phyloP scores from a whole-genome alignment of 2,113 vertebrate genomes.

The Acanthisitta chloris region DNA sequence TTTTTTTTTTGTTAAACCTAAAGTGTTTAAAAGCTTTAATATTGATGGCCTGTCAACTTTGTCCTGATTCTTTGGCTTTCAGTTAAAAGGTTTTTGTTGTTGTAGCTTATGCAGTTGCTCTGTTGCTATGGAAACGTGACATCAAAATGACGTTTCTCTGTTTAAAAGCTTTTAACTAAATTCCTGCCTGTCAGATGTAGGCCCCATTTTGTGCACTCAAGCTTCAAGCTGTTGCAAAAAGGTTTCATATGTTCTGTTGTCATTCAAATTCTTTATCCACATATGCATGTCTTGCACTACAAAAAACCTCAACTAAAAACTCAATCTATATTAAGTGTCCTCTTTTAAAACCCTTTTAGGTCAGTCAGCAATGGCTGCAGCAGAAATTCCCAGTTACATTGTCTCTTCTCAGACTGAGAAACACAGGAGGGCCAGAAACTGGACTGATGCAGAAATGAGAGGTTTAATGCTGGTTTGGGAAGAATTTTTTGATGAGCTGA shows the following conservation, averaged over 20 bases:
- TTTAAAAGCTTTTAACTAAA: constrained; percentile 99
- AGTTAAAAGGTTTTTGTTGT: constrained; percentile 99
- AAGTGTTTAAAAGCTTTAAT: constrained; percentile 88
- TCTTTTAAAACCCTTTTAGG: constrained; percentile 75
- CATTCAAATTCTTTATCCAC: constrained; percentile 73
- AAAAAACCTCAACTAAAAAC: constrained; percentile 63
- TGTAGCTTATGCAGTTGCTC: constrained; percentile 88
- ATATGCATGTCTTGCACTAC: constrained; percentile 67
- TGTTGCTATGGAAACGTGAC: constrained; percentile 98
- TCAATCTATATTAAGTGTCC: constrained; percentile 65
- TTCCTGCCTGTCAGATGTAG: constrained; percentile 95
- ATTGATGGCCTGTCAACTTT: constrained; percentile 85
- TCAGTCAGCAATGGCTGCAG: constrained; percentile 85
- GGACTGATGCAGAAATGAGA: constrained; percentile 97
- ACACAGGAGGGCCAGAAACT: constrained; percentile 95
- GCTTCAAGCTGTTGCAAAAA: constrained; percentile 87
- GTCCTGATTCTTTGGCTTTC: constrained; percentile 92
- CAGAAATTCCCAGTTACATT: constrained; percentile 87
- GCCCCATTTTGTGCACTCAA: constrained; percentile 97
- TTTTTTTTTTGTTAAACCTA: constrained; percentile 67
- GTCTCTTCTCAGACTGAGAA: constrained; percentile 88
- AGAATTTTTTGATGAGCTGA: constrained; percentile 93
- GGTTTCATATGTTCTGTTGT: constrained; percentile 82
- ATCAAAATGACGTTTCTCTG: constrained; percentile 96
- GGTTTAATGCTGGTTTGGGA: constrained; percentile 96